Conservation (phyloP, 2,888 invertebrate genomes). For the Morpho achilles region DNA sequence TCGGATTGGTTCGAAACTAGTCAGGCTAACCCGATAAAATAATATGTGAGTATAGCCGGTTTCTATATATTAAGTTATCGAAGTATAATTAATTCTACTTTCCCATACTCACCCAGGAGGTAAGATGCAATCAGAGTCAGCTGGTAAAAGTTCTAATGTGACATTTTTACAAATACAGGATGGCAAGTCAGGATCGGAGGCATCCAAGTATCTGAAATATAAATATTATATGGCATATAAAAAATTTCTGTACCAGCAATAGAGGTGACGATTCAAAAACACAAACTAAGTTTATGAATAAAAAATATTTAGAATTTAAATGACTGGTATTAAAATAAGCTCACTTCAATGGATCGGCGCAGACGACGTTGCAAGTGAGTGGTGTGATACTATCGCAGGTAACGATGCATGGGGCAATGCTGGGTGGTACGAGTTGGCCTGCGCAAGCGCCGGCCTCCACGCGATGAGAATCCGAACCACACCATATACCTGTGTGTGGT, state of each 20-base stretch:
- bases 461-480: constrained; percentile 61
- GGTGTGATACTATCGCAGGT: constrained; percentile 44
- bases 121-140: constrained; percentile 67
- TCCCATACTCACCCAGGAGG: constrained; percentile 50
- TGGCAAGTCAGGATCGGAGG: constrained; percentile 61
- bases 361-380: constrained; percentile 52
- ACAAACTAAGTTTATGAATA: no score
- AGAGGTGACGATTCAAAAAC: no score
- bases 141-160: constrained; percentile 58
- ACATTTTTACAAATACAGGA: constrained; percentile 64
- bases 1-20: no score
- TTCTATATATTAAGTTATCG: no score
- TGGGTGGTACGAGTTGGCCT: constrained; percentile 58
- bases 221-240: no score
- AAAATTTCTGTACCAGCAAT: no score
- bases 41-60: no score
- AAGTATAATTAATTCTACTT: no score
- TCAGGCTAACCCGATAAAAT: no score
- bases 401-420: constrained; percentile 52
- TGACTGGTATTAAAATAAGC: constrained; percentile 16
- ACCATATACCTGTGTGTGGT: constrained; percentile 56
- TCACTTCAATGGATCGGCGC: constrained; percentile 58
- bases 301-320: no score
- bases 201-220: constrained; percentile 52
- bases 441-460: constrained; percentile 66